Percentiles rank a stretch among this genome's conserved stretches.
These are phyloP conservation scores for Oncorhynchus tshawytscha DNA, from an alignment of 2,113 vertebrate genomes.

Conservation along the genomic window DNA sequence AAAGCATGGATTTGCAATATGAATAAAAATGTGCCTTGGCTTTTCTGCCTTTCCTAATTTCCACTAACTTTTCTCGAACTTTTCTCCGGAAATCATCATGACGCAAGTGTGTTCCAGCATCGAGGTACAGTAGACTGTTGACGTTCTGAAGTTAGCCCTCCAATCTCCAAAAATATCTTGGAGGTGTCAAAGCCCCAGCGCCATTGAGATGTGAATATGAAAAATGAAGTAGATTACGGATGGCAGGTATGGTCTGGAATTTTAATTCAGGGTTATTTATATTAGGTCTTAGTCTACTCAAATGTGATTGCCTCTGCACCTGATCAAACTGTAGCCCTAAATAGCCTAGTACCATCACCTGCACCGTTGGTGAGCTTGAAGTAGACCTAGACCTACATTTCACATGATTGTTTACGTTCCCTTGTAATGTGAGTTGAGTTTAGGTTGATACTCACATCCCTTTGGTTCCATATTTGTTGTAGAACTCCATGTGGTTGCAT, in stretches of 20 bases:
- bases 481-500: conserved; percentile 98
- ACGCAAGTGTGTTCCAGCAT: background rate
- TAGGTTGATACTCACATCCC: conserved; percentile 87
- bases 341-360: no score
- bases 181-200: background rate
- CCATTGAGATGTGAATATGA: background rate
- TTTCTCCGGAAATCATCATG: background rate
- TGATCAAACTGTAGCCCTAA: background rate
- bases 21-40: no score
- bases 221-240: no score
- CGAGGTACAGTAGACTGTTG: background rate
- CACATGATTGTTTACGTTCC: no score
- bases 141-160: conserved; percentile 12
- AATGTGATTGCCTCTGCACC: background rate
- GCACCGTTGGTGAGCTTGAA: no score
- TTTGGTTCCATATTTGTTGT: conserved; percentile 92
- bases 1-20: no score
- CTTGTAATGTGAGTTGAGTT: background rate
- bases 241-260: background rate
- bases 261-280: background rate
- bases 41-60: no score
- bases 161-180: conserved; percentile 7
- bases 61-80: background rate
- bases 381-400: no score
- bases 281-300: background rate